phyloP scores from a whole-genome alignment of 2,113 vertebrate genomes.

The Crotalus helleri region DNA sequence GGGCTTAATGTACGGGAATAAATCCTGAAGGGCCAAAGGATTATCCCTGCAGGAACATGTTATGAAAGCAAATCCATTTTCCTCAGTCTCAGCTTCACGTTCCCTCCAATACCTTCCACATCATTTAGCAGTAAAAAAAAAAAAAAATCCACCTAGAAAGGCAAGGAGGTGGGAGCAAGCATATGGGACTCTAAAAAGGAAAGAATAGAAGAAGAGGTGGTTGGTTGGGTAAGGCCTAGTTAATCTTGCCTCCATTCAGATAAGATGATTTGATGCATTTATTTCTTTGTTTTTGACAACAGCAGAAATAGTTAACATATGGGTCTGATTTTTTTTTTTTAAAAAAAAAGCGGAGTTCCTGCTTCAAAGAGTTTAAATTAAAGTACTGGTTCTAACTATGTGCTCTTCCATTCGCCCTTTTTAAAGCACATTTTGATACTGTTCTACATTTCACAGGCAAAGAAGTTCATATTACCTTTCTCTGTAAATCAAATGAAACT shows the following conservation, averaged over 20 bases:
- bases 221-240: neutral
- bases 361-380: neutral
- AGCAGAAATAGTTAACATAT: neutral
- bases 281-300: neutral
- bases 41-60: constrained; percentile 38
- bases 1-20: neutral
- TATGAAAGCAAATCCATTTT: constrained; percentile 3
- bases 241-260: neutral
- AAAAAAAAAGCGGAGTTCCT: neutral
- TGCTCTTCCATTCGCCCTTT: too few relatives aligned
- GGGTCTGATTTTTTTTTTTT: neutral
- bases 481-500: constrained; percentile 5
- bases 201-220: neutral
- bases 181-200: neutral
- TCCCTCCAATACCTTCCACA: neutral
- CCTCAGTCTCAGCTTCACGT: constrained; percentile 6
- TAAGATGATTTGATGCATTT: neutral
- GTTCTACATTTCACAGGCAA: neutral
- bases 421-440: neutral
- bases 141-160: too few relatives aligned
- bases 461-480: neutral
- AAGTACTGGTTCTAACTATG: neutral
- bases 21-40: neutral
- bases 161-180: neutral
- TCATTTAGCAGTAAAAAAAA: neutral